Evolutionary conservation across 2,113 vertebrate species (phyloP), one percentile per base, ranked within the genome.

Genomic region (Protomyctophum bolini): DNA sequence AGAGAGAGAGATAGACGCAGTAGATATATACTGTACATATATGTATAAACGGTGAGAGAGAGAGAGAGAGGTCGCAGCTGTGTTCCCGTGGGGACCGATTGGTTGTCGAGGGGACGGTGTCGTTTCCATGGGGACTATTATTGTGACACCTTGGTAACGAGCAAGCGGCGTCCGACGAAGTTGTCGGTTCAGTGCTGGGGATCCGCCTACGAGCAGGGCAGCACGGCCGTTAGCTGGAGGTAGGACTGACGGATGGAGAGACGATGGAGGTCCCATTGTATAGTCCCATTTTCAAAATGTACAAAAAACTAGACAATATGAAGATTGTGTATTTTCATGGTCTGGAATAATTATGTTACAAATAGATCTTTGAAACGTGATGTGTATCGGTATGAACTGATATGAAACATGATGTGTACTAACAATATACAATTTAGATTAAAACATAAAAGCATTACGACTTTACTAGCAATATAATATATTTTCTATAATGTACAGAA

Each of bases 81-180:
- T 29, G 64, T 78, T 76, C 10, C 54, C 5, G 29, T 29, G 15
- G 56, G 11, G 70, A 57, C 76, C 6, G 70, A 66, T 57, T 50
- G 8, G 73, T 77, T 50, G 74, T 51, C 12, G 72, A 47, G 6
- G 33, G 33, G 33, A 41, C 33, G 3, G 33, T 67, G 73, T 77
- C 8, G 84, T 79, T 83, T 60, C 80, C 76, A 78, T 74, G 28
- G 79, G 83, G 84, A 41, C 33, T 3, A 86, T 82, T 73, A 70
- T 70, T 71, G 61, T 65, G 63, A 70, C 69, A 78, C 82, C 59
- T 15, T 59, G 12, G 63, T 63, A 73, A 66, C 79, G 33, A 0
- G 11, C 66, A 70, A 65, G 41, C 77, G 8, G 63, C 70, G 81
- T 33, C 75, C 84, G 76, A 60, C 84, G 76, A 60, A 71, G 81